Percentiles rank a stretch among this genome's conserved stretches.
These are phyloP conservation scores for Anoplopoma fimbria DNA, from an alignment of 2,113 vertebrate genomes.

Conservation along the genomic window DNA sequence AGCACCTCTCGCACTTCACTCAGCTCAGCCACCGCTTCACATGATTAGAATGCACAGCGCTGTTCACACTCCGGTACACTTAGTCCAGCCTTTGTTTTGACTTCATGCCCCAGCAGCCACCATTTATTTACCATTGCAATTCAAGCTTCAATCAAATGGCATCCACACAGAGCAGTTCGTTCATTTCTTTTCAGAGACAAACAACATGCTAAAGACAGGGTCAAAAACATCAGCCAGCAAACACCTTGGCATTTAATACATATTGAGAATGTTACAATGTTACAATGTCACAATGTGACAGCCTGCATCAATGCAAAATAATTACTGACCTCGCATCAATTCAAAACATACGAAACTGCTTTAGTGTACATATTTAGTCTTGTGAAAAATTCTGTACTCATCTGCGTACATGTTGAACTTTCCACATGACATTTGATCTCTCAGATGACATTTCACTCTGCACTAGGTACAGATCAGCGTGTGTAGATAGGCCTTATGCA, in stretches of 20 bases:
- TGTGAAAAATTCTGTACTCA: neutral
- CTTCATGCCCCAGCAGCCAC: slow-evolving; percentile 3
- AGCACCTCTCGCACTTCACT: slow-evolving; percentile 37
- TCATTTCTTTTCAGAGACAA: neutral
- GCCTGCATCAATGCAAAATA: no score
- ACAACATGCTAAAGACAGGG: neutral
- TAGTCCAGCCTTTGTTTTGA: slow-evolving; percentile 50
- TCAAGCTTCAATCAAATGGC: slow-evolving; percentile 9
- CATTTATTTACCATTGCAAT: slow-evolving; percentile 24
- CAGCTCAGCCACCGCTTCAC: slow-evolving; percentile 1
- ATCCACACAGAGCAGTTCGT: neutral
- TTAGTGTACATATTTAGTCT: neutral
- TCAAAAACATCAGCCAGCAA: neutral
- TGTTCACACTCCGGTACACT: slow-evolving; percentile 6
- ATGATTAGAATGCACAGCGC: slow-evolving; percentile 37
- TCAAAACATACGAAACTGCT: neutral
- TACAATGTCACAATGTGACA: no score
- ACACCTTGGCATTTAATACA: neutral
- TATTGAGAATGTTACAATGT: neutral
- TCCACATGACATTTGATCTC: neutral
- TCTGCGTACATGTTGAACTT: neutral
- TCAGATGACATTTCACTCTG: neutral
- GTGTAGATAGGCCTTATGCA: neutral
- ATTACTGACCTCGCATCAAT: neutral
- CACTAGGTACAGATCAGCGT: neutral